phyloP scores from a whole-genome alignment of 1,140 invertebrate genomes.

The Sipha flava region DNA sequence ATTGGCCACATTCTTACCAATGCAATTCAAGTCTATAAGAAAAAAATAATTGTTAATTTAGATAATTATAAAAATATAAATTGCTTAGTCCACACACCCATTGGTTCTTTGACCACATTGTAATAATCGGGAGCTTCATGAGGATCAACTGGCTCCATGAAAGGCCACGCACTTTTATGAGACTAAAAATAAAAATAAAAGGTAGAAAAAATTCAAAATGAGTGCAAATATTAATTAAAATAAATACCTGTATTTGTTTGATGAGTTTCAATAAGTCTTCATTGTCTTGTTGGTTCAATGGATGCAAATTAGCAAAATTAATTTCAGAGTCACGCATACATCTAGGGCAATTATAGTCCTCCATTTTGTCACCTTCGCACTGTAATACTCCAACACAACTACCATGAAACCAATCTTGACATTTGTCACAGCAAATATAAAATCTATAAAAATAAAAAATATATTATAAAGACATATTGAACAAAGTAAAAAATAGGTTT shows the following conservation, averaged over 20 bases:
- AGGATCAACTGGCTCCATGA: constrained; percentile 92
- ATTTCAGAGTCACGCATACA: constrained; percentile 82
- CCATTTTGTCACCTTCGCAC: constrained; percentile 86
- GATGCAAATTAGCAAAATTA: constrained; percentile 83
- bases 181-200: constrained; percentile 47
- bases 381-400: constrained; percentile 92
- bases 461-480: not conserved
- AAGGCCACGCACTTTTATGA: constrained; percentile 93
- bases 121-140: constrained; percentile 95
- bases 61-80: not conserved
- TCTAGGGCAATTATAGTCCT: constrained; percentile 92
- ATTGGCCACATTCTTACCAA: constrained; percentile 79
- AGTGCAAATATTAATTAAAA: not conserved
- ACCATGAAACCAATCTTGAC: constrained; percentile 99
- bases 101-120: constrained; percentile 93
- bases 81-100: constrained; percentile 62
- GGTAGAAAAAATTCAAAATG: not conserved
- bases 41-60: not conserved
- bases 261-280: constrained; percentile 74
- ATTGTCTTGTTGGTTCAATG: constrained; percentile 71
- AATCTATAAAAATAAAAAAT: constrained; percentile 52
- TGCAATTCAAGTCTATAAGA: constrained; percentile 79
- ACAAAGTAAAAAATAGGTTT: not conserved
- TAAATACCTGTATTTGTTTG: constrained; percentile 75
- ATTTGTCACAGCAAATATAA: constrained; percentile 95